Evolutionary conservation across 2,888 invertebrate species (phyloP).

Genomic region (Pyrochroa serraticornis): DNA sequence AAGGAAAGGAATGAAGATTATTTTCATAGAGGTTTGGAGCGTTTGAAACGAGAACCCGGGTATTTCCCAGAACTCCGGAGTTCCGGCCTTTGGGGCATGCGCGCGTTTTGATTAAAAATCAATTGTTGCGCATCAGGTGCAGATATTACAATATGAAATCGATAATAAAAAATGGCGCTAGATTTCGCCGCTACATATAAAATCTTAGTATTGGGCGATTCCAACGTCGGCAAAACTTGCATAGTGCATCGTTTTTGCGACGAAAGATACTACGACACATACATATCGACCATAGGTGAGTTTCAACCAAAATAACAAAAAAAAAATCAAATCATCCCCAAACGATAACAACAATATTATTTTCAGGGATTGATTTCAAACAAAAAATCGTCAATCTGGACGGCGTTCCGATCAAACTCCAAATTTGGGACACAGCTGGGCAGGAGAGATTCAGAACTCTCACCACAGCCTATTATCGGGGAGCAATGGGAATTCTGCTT

Average conservation of each 20-base stretch:
- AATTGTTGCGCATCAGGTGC: conserved; percentile 38
- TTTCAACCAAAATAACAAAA: neutral
- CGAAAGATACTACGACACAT: conserved; percentile 88
- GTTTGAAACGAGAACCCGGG: too few species aligned
- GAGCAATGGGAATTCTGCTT: conserved; percentile 88
- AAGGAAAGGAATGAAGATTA: too few species aligned
- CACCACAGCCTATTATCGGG: conserved; percentile 87
- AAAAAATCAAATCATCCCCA: neutral
- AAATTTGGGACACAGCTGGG: conserved; percentile 90
- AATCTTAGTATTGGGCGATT: conserved; percentile 84
- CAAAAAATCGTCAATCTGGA: conserved; percentile 88
- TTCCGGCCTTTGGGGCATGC: conserved; percentile 7
- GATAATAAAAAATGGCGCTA: conserved; percentile 69
- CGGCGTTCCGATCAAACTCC: conserved; percentile 82
- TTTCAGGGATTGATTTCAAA: conserved; percentile 86
- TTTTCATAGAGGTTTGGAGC: too few species aligned
- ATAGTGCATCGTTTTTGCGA: conserved; percentile 90
- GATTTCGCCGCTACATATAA: conserved; percentile 89
- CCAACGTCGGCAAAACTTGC: conserved; percentile 89
- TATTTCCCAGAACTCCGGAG: too few species aligned
- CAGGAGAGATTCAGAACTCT: conserved; percentile 76
- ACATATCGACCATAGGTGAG: conserved; percentile 90
- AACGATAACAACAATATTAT: conserved; percentile 11
- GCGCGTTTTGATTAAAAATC: conserved; percentile 36
- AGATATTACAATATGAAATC: conserved; percentile 34